Conservation (phyloP, 2,888 invertebrate species). For the Tupiocoris notatus region DNA sequence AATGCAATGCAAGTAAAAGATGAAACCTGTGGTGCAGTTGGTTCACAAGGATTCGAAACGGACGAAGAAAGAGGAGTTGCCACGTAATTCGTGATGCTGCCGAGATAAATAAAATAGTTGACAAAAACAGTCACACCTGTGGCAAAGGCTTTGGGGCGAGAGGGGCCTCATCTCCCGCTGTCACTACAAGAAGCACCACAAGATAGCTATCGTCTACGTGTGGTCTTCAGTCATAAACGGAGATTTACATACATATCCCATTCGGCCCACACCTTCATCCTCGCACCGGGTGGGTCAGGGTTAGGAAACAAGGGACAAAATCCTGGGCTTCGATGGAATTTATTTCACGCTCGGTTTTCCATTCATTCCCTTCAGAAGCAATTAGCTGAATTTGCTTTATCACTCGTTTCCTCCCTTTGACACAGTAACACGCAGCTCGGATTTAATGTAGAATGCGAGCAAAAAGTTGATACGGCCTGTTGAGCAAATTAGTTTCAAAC, state of each 20-base stretch:
- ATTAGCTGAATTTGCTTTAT: not conserved
- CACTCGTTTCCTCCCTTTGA: too few species aligned
- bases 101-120: slow-evolving; percentile 42
- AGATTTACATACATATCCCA: slow-evolving; percentile 38
- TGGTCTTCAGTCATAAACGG: slow-evolving; percentile 43
- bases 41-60: not conserved
- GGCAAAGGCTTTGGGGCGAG: not conserved
- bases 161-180: slow-evolving; percentile 25
- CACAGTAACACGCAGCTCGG: too few species aligned
- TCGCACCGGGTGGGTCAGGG: not conserved
- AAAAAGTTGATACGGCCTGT: too few species aligned
- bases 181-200: slow-evolving; percentile 39
- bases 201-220: slow-evolving; percentile 42
- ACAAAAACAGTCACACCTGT: slow-evolving; percentile 42
- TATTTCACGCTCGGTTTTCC: not conserved
- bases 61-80: not conserved
- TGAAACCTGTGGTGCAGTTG: not conserved
- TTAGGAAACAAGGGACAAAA: not conserved
- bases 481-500: too few species aligned
- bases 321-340: not conserved
- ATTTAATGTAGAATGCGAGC: too few species aligned
- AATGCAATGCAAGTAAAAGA: not conserved
- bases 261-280: slow-evolving; percentile 33
- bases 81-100: slow-evolving; percentile 31
- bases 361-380: not conserved